Base-by-base conservation (phyloP, 2,888 invertebrate species). In the Ornithoptera priamus region DNA sequence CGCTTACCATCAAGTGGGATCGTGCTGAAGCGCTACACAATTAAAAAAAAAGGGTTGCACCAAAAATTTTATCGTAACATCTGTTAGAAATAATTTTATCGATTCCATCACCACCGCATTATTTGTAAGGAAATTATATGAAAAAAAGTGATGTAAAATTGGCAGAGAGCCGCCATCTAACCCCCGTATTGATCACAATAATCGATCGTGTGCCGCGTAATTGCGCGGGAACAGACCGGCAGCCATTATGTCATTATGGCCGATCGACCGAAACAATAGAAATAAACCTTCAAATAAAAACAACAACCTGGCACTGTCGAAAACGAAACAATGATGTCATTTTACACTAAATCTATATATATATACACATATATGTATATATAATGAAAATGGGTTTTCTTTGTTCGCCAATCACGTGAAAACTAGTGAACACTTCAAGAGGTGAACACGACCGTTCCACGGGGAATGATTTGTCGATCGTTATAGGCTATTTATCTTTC, bases 171-270 rank as follows among this genome's bases (percentile, higher is more conserved):
- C 90, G 86, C 84, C 84, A 86, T 87, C 91, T 90, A 90, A 90
- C 91, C 92, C 87, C 91, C 85, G 90, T 90, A 92, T 92, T 90
- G 92, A 92, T 92, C 92, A 91, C 88, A 89, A 89, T 91, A 91
- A 92, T 92, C 91, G 92, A 92, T 92, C 92, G 92, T 92, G 92
- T 92, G 92, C 91, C 92, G 81, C 86, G 90, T 92, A 92, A 92
- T 92, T 90, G 92, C 88, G 85, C 84, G 78, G 90, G 87, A 87
- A 87, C 89, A 87, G 87, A 89, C 88, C 88, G 83, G 83, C 84
- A 85, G 87, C 91, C 91, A 92, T 92, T 92, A 92, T 89, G 88
- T 90, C 90, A 92, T 92, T 92, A 92, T 90, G 85, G 80, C 81
- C 84, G 86, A 82, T 88, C 86, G 89, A 88, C 87, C 89, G 87